Conservation (phyloP, 2,113 vertebrate species). For the Aptenodytes forsteri region DNA sequence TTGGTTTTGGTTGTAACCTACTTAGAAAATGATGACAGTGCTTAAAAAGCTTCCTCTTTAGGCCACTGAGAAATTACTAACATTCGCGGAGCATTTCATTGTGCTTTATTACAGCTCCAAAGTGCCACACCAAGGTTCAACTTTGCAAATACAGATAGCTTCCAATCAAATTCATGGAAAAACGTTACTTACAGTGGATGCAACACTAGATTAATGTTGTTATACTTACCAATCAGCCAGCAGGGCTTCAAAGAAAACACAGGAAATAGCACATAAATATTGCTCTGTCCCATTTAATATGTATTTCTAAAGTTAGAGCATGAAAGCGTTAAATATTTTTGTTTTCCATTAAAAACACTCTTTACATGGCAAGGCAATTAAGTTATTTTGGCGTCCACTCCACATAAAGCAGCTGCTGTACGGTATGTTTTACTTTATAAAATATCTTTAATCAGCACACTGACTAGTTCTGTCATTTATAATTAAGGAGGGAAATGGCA, state of each 20-base stretch:
- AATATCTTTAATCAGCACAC: conserved; percentile 68
- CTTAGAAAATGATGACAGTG: neutral
- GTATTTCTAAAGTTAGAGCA: neutral
- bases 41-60: neutral
- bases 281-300: neutral
- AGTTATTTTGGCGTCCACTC: conserved; percentile 38
- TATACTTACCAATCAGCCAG: neutral
- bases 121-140: neutral
- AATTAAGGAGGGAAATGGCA: conserved; percentile 73
- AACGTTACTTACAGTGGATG: neutral
- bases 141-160: neutral
- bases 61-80: neutral
- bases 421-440: conserved; percentile 66
- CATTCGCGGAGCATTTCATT: neutral
- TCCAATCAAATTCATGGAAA: neutral
- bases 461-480: conserved; percentile 66
- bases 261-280: neutral
- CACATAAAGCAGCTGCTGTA: conserved; percentile 64
- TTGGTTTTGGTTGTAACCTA: neutral
- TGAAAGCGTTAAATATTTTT: conserved; percentile 44
- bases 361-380: conserved; percentile 43
- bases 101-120: neutral
- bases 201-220: neutral
- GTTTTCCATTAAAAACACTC: neutral
- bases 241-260: neutral